phyloP scores from a whole-genome alignment of 2,113 vertebrate species.

The Ailurus styani region DNA sequence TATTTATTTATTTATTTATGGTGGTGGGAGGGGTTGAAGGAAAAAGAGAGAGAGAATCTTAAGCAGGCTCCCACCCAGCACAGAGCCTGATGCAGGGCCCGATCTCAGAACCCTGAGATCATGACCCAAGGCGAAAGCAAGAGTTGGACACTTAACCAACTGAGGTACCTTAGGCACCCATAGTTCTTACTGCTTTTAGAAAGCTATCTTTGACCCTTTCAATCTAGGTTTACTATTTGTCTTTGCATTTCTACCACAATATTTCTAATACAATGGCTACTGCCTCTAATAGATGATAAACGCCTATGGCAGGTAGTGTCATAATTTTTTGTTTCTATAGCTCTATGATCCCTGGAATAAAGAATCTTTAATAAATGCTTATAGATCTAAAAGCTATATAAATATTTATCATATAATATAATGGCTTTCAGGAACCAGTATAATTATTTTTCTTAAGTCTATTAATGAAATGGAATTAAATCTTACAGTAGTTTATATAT shows the following conservation, averaged over 20 bases:
- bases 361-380: neutral
- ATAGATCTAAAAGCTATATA: neutral
- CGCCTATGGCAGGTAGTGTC: neutral
- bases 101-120: neutral
- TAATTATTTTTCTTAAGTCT: neutral
- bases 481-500: neutral
- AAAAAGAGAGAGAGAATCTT: neutral
- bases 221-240: neutral
- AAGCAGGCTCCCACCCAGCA: neutral
- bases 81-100: neutral
- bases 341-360: neutral
- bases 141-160: neutral
- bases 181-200: neutral
- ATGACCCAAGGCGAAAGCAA: neutral
- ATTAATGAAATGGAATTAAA: slow-evolving; percentile 13
- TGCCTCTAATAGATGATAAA: neutral
- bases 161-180: neutral
- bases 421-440: neutral
- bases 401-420: neutral
- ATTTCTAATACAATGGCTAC: neutral
- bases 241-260: neutral
- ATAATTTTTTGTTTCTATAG: slow-evolving; percentile 26
- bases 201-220: neutral
- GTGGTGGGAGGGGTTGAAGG: neutral
- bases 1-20: no score